Conservation (phyloP, 2,888 invertebrate genomes). For the Mesorhabditis spiculigera region DNA sequence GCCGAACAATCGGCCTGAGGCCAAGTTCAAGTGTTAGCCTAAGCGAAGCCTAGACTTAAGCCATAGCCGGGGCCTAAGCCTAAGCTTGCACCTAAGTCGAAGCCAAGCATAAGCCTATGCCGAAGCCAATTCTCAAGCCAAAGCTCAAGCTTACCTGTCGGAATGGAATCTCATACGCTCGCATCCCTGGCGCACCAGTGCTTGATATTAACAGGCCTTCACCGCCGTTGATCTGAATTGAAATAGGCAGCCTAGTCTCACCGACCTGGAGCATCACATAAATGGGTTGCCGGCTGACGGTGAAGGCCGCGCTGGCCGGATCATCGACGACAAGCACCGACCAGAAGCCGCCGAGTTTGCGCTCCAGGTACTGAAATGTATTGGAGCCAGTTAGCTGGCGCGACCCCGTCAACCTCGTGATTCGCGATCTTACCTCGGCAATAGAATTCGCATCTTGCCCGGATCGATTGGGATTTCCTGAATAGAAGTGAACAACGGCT, state of each 20-base stretch:
- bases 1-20: too few relatives aligned
- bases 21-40: too few relatives aligned
- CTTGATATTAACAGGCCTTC: background rate
- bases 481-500: background rate
- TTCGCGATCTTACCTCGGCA: background rate
- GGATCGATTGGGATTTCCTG: background rate
- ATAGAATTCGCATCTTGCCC: background rate
- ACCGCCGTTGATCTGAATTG: background rate
- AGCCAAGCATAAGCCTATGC: too few relatives aligned
- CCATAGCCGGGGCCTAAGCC: too few relatives aligned
- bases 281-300: background rate
- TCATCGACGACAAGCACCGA: slow-evolving; percentile 1
- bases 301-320: background rate
- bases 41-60: too few relatives aligned
- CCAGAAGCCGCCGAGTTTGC: slow-evolving; percentile 2
- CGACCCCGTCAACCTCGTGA: background rate
- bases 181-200: background rate
- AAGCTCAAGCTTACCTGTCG: too few relatives aligned
- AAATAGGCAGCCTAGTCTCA: background rate
- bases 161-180: too few relatives aligned
- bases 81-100: too few relatives aligned
- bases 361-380: slow-evolving; percentile 1
- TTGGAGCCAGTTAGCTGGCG: background rate
- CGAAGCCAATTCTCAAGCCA: too few relatives aligned
- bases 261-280: background rate